A percentile compares a stretch with the other conserved stretches of the same genome.
Conservation (phyloP, 1,140 invertebrate genomes). For the Drosophila albomicans region DNA sequence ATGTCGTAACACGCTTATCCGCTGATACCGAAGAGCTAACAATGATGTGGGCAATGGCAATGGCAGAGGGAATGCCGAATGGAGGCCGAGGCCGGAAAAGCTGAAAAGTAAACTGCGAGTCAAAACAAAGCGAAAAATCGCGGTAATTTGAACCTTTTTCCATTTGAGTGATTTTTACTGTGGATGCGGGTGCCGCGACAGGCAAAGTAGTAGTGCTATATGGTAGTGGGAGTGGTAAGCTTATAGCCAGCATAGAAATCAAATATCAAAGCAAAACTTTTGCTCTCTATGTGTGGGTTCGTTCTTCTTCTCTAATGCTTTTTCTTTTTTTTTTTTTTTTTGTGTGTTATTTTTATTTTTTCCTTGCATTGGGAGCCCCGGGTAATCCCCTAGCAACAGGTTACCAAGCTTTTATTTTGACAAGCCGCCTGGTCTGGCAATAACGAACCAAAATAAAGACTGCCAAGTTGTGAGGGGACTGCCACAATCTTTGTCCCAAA, state of each 20-base stretch:
- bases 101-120: slow-evolving; percentile 66
- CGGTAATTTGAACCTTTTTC: slow-evolving; percentile 83
- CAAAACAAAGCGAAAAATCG: slow-evolving; percentile 58
- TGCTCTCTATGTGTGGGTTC: slow-evolving; percentile 16
- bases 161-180: slow-evolving; percentile 69
- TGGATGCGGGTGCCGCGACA: slow-evolving; percentile 33
- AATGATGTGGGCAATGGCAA: background rate
- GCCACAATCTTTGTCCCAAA: background rate
- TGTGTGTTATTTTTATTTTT: slow-evolving; percentile 3
- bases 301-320: background rate
- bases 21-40: slow-evolving; percentile 27
- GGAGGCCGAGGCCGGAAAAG: slow-evolving; percentile 46
- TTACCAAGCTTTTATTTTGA: slow-evolving; percentile 78
- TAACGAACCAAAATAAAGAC: slow-evolving; percentile 32
- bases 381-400: slow-evolving; percentile 79
- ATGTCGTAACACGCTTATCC: slow-evolving; percentile 42
- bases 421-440: slow-evolving; percentile 41
- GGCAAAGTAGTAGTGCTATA: background rate
- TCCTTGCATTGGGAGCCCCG: slow-evolving; percentile 45
- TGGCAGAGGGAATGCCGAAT: slow-evolving; percentile 25
- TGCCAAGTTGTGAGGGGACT: slow-evolving; percentile 39
- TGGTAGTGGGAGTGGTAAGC: slow-evolving; percentile 12
- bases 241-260: slow-evolving; percentile 63
- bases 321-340: background rate
- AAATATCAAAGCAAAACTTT: slow-evolving; percentile 79